Evolutionary conservation across 2,113 vertebrate genomes (phyloP), one percentile per base, ranked within the genome.

Genomic region (Catharus bicknelli): DNA sequence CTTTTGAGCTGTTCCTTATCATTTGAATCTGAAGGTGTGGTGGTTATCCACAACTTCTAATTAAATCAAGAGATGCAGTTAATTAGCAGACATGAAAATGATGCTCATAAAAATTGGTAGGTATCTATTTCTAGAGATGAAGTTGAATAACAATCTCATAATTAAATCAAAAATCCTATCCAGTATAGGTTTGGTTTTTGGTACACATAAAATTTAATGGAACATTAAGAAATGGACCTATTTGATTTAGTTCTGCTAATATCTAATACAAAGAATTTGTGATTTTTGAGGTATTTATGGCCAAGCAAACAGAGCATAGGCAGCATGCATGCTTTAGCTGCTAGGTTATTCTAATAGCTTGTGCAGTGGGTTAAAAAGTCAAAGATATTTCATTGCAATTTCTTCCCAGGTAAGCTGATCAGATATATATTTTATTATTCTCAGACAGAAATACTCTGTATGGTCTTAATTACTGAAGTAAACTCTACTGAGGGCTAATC

Each of bases 231-330:
- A 78, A 59, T 42, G n/a, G 9, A 16, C 4, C 5, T 66, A 30
- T 89, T 93, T 92, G 89, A 82, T 82, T 90, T 90, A 86, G 32
- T 54, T 38, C 27, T 83, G 22, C 29, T 85, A 75, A 11, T 68
- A 62, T 43, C 47, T 76, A 58, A 30, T 14, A 50, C 11, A 25
- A 81, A 87, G 29, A 90, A 76, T 47, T 51, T 54, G 36, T 73
- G n/a, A 70, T 76, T 92, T 93, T 84, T 14, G 18, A 85, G 18
- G 11, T 10, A 79, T 68, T 86, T 84, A 38, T 34, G 23, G 12
- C 12, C 54, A 75, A 90, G 30, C 1, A 88, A 83, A 53, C 4
- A 53, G 22, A 18, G 3, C 4, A 0, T 13, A 88, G 38, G 51
- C 5, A 58, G 20, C n/a, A 61, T 34, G 13, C 11, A 89, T 16